Evolutionary conservation across 1,140 invertebrate genomes (phyloP), one percentile per base, ranked within the genome.

Genomic region (Hyles vespertilio): DNA sequence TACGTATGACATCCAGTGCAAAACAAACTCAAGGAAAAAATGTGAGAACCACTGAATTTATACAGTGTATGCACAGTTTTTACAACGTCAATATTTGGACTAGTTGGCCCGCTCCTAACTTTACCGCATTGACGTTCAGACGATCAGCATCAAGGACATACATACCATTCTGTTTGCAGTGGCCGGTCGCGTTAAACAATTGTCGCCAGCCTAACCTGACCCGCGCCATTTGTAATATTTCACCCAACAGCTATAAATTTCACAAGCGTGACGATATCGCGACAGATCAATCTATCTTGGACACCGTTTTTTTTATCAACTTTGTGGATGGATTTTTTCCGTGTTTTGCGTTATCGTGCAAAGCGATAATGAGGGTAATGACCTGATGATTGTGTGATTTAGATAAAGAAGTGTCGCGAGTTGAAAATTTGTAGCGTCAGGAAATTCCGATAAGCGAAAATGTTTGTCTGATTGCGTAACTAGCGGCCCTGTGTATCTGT

Each of bases 351-450:
- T 79, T 83, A 87, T 85, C 84, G 71, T 69, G 62, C 74, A 76
- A 74, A 65, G 61, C 62, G 82, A 87, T 87, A 85, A 80, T 77
- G 74, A 72, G 82, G 72, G 66, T 80, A 78, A 76, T 70, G 82
- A 85, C 79, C 82, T 69, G 56, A 58, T 56, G 65, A 68, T 79
- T 79, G 74, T 79, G 74, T 85, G 80, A 78, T 74, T 70, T 71
- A 77, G 73, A 72, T 69, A 72, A 52, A 55, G 64, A 62, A 33
- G 62, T 58, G 54, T 33, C 43, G 51, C 58, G 51, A 60, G n/a
- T 36, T 57, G 54, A 65, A 58, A 65, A 52, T 60, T 59, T 57
- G 11, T 32, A 44, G 51, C 43, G 51, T 58, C 22, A 45, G 49
- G 22, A 52, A 58, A 43, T 45, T 36, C 43, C 12, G 49, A 51